These are phyloP conservation scores for Enteromius mattozi DNA, from an alignment of 2,797 vertebrate species.

Conservation along the genomic window DNA sequence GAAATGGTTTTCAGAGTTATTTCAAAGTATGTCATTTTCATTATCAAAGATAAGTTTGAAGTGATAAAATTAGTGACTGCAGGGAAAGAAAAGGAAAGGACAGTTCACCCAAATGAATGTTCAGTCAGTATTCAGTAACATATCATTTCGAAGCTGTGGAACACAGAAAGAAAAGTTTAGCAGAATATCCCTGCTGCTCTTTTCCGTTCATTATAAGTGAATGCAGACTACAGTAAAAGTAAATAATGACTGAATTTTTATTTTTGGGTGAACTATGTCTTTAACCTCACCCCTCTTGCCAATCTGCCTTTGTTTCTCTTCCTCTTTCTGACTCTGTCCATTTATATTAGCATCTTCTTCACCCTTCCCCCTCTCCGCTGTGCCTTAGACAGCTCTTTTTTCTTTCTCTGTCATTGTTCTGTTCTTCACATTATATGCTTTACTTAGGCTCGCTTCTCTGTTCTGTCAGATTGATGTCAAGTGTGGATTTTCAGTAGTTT, in stretches of 20 bases:
- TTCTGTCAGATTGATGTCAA: conserved; percentile 70
- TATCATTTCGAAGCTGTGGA: not conserved
- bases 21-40: not conserved
- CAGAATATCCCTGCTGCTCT: not conserved
- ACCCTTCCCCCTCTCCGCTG: conserved; percentile 45
- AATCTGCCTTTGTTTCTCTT: conserved; percentile 11
- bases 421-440: conserved; percentile 7
- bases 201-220: not conserved
- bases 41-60: not conserved
- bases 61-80: not conserved
- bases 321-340: conserved; percentile 46
- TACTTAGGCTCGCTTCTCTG: not conserved
- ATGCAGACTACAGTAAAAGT: not conserved
- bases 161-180: not conserved
- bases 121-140: not conserved
- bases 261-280: not conserved
- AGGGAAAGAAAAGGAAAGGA: not conserved
- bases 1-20: not conserved
- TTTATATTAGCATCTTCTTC: conserved; percentile 56
- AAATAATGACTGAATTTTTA: not conserved
- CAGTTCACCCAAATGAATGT: not conserved
- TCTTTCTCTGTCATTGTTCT: conserved; percentile 32
- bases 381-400: conserved; percentile 43
- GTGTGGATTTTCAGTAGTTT: conserved; percentile 68
- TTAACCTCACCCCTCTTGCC: not conserved